Conservation (phyloP, 1,140 invertebrate species). For the Trichonephila clavata region DNA sequence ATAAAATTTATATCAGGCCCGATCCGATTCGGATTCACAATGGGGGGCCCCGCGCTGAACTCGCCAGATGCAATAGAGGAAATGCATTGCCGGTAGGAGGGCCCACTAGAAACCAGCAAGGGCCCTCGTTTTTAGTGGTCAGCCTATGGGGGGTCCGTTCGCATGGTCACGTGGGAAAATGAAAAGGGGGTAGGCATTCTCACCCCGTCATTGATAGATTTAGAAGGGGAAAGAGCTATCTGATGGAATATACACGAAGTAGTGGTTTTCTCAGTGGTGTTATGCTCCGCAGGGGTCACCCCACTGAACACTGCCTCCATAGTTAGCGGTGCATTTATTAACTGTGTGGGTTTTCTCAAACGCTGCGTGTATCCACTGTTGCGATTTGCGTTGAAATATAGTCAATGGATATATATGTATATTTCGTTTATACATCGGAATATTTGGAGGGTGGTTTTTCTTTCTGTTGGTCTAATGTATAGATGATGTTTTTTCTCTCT, state of each 20-base stretch:
- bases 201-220: constrained; percentile 75
- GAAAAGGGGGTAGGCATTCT: constrained; percentile 47
- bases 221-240: constrained; percentile 71
- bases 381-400: constrained; percentile 66
- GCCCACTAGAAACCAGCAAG: constrained; percentile 75
- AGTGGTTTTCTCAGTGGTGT: constrained; percentile 75
- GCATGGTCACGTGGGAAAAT: constrained; percentile 76
- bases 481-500: constrained; percentile 17
- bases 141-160: constrained; percentile 71
- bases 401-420: constrained; percentile 49
- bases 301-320: constrained; percentile 72
- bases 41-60: constrained; percentile 43
- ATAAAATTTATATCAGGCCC: constrained; percentile 74
- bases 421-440: constrained; percentile 36
- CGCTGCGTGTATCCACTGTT: constrained; percentile 61
- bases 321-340: constrained; percentile 76
- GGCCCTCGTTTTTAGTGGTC: constrained; percentile 76
- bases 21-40: constrained; percentile 55
- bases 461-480: constrained; percentile 52
- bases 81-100: constrained; percentile 71
- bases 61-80: constrained; percentile 74
- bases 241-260: constrained; percentile 75
- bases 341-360: constrained; percentile 66
- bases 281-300: constrained; percentile 55
- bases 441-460: constrained; percentile 16